Evolutionary conservation across 2,888 invertebrate species (phyloP).

Genomic region (Hybos culiciformis): DNA sequence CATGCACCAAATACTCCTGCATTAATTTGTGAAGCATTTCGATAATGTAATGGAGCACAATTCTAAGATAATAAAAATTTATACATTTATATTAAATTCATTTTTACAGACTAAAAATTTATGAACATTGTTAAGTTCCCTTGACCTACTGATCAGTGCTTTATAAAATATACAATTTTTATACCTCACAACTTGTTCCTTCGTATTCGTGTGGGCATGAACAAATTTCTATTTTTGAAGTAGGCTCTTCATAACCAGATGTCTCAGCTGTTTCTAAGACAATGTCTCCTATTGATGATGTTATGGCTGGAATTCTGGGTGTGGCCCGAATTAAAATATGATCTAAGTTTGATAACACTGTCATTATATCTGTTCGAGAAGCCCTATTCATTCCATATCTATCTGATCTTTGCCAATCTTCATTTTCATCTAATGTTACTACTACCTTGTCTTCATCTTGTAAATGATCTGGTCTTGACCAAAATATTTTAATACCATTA

Average conservation of each 20-base stretch:
- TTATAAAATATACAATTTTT: conserved; percentile 6
- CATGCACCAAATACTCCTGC: conserved; percentile 30
- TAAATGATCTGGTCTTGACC: conserved; percentile 37
- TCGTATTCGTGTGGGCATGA: conserved; percentile 66
- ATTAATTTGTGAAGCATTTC: conserved; percentile 41
- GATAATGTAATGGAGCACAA: conserved; percentile 58
- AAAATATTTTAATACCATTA: conserved; percentile 60
- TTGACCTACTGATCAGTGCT: not conserved
- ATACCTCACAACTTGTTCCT: conserved; percentile 73
- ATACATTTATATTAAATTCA: conserved; percentile 12
- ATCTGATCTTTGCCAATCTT: conserved; percentile 52
- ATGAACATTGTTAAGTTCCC: not conserved
- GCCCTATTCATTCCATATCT: conserved; percentile 42
- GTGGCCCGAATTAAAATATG: conserved; percentile 74
- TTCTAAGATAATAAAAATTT: conserved; percentile 20
- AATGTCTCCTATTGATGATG: conserved; percentile 60
- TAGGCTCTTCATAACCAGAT: conserved; percentile 39
- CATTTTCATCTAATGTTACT: conserved; percentile 49
- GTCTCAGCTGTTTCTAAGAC: conserved; percentile 63
- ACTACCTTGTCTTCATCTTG: conserved; percentile 28
- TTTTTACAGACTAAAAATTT: conserved; percentile 14
- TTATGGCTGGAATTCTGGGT: conserved; percentile 41
- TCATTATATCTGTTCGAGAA: conserved; percentile 70
- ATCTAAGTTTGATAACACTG: conserved; percentile 68
- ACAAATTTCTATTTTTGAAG: conserved; percentile 77